Evolutionary conservation across 2,797 vertebrate species (phyloP), one percentile per base, ranked within the genome.

Genomic region (Hemitrygon akajei): DNA sequence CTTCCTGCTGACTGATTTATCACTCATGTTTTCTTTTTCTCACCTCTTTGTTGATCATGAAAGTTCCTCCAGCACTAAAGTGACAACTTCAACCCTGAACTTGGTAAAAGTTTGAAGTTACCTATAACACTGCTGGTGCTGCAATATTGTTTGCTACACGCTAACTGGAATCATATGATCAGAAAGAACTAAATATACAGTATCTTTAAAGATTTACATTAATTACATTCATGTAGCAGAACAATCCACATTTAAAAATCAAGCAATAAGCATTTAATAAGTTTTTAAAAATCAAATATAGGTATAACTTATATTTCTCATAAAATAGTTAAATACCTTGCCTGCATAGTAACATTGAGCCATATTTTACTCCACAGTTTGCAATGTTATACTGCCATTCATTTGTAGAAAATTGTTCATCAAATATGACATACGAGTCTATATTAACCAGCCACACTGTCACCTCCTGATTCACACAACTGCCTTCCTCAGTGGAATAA

Each of bases 401-500:
- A 56, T n/a, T 93, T 30, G 71, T 58, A 47, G 25, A 58, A n/a
- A 76, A 93, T 27, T 58, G 27, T 93, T 93, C 10, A 58, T 76
- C 47, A 76, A 86, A 63, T 47, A 66, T 89, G 60, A 89, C 40
- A 27, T 76, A 56, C 7, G 14, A 40, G 37, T 93, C 63, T 63
- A 22, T 71, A 37, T 66, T 18, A 18, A 69, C 37, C 71, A 76
- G 71, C 40, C 11, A 58, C 75, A 80, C n/a, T 40, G 93, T 76
- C 84, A 92, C 58, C 37, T n/a, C 93, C 93, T 94, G 94, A 93
- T 94, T 93, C 60, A 76, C 66, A 93, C 94, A 95, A 95, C 94
- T 96, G 94, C 94, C 94, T 93, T 34, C 93, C 95, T 96, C 94
- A 95, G 93, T 95, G 95, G 95, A 66, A 94, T 84, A 93, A 94